Evolutionary conservation across 2,113 vertebrate genomes (phyloP).

Genomic region (Calonectris borealis): DNA sequence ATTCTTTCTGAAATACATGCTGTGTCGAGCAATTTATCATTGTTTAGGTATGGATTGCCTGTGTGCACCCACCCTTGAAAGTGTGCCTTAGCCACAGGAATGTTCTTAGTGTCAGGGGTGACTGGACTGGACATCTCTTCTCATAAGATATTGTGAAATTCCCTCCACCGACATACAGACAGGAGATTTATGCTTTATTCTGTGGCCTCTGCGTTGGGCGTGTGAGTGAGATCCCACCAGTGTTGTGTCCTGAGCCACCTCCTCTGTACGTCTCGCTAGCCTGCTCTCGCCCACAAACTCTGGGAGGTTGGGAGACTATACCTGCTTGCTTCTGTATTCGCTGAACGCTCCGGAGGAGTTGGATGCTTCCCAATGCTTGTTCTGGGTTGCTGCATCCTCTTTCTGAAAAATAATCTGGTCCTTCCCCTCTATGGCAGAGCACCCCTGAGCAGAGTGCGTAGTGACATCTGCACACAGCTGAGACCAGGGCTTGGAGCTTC

Average conservation of each 20-base stretch:
- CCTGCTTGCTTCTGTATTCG: background rate
- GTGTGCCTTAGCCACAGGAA: background rate
- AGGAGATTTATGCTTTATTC: background rate
- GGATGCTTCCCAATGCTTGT: background rate
- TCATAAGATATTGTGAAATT: background rate
- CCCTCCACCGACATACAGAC: background rate
- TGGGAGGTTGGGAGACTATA: background rate
- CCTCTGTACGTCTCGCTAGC: background rate
- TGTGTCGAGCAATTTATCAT: background rate
- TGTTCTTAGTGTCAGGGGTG: background rate
- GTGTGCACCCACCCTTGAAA: too few species aligned
- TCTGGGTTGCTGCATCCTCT: background rate
- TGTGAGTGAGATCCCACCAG: fast-evolving
- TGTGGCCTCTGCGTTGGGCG: background rate
- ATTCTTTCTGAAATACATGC: background rate
- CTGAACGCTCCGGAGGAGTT: fast-evolving
- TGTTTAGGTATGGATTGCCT: background rate
- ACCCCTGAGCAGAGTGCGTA: background rate
- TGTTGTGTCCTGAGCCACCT: background rate
- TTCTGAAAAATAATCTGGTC: background rate
- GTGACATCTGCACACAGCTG: too few species aligned
- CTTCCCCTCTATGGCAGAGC: background rate
- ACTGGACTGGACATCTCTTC: background rate
- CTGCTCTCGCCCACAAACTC: background rate
- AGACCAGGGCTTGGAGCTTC: background rate